Evolutionary conservation across 2,888 invertebrate genomes (phyloP).

Genomic region (Leucoptera coffeella): DNA sequence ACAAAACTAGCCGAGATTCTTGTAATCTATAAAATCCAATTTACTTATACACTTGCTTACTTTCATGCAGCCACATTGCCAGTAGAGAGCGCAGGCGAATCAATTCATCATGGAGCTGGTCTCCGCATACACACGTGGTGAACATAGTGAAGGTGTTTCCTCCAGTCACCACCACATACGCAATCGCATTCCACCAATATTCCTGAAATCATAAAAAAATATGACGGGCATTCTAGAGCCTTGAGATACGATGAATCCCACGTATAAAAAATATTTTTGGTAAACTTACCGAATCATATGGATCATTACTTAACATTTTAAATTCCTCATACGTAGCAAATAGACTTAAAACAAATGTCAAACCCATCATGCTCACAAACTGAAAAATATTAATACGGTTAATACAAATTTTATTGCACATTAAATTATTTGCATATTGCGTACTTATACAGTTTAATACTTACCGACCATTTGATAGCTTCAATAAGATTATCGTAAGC

Average conservation of each 20-base stretch:
- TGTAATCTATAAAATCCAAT: background rate
- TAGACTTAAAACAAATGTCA: constrained; percentile 1
- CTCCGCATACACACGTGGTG: constrained; percentile 19
- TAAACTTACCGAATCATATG: too few species aligned
- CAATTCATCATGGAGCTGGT: constrained; percentile 17
- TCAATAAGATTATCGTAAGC: constrained; percentile 19
- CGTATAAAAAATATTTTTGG: too few species aligned
- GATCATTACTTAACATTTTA: too few species aligned
- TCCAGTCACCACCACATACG: constrained; percentile 10
- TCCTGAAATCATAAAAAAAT: too few species aligned
- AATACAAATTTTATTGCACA: too few species aligned
- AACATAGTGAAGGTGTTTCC: constrained; percentile 16
- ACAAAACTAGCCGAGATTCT: background rate
- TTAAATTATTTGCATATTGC: too few species aligned
- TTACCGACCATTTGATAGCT: constrained; percentile 31
- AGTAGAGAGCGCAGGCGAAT: constrained; percentile 17
- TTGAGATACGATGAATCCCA: background rate
- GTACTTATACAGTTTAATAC: too few species aligned
- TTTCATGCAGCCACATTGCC: constrained; percentile 22
- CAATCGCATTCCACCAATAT: constrained; percentile 8
- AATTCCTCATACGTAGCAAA: background rate
- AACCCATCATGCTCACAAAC: background rate
- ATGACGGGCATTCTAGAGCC: background rate
- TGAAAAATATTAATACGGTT: background rate
- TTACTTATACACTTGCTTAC: constrained; percentile 11